Base-by-base conservation (phyloP, 2,797 vertebrate genomes). In the Gymnoscopelus braueri region DNA sequence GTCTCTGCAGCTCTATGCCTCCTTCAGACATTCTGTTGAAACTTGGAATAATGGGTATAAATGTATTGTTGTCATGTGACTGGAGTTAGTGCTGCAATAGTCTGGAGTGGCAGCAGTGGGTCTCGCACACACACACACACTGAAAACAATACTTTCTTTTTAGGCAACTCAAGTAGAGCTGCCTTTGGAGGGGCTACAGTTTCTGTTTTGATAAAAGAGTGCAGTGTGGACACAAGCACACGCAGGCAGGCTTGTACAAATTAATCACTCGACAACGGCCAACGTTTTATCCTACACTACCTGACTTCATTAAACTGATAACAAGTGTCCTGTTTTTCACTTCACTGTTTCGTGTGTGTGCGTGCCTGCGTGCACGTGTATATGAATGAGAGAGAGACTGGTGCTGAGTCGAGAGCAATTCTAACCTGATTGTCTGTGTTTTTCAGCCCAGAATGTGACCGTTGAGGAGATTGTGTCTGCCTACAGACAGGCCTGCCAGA, bases 401-500 rank as follows among this genome's bases (percentile, higher is more conserved):
- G 64, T 35, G 11, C 44, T 19, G 23, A 11, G 63, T n/a, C 29
- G 14, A 69, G 65, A 72, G 3, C 5, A 11, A 44, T 54, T 32
- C 52, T 88, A 73, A 89, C 72, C 44, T 60, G 19, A 6, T 74
- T 24, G 67, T 52, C 6, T 70, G 13, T 87, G 50, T 88, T 77
- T 67, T 89, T 0, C 93, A 98, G 97, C 97, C 87, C 96, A 96
- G 88, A 97, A 98, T 44, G 97, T 96, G 91, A 98, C 97, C 0
- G 94, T 97, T 57, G 96, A 97, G 0, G 96, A 98, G 77, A 95
- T 98, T 72, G 23, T 97, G 55, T 80, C 88, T 0, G 95, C 96
- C 65, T 98, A 98, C 91, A 95, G 92, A 82, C 95, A 95, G 67
- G 94, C 96, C 86, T 98, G 97, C 89, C 96, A 96, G 93, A 98